A percentile compares a stretch with the other conserved stretches of the same genome.
Conservation (phyloP, 2,113 vertebrate species). For the Calcarius ornatus region DNA sequence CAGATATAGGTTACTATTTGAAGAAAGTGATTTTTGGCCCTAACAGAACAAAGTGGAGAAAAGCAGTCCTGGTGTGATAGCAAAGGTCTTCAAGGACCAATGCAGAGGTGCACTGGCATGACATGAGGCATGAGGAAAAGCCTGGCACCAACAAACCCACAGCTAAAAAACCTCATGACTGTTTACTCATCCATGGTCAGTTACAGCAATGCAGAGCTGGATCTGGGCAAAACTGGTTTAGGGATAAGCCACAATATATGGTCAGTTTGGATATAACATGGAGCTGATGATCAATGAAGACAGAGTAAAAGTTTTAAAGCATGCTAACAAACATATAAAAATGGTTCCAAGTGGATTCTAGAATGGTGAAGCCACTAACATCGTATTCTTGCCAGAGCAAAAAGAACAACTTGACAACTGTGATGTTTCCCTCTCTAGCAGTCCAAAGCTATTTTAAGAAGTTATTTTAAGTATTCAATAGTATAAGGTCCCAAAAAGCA, state of each 20-base stretch:
- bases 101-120: rapidly evolving
- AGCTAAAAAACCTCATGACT: background rate
- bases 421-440: background rate
- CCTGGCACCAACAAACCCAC: background rate
- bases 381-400: background rate
- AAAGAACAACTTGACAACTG: background rate
- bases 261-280: background rate
- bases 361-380: background rate
- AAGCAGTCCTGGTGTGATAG: background rate
- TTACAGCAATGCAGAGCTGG: background rate
- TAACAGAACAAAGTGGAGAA: background rate
- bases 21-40: background rate
- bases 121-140: background rate
- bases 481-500: background rate
- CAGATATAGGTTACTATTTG: background rate
- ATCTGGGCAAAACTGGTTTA: background rate
- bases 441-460: background rate
- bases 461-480: background rate
- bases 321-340: background rate
- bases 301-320: background rate
- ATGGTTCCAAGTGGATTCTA: background rate
- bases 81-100: background rate
- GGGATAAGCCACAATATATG: rapidly evolving
- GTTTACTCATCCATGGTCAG: background rate
- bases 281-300: background rate